Evolutionary conservation across 2,888 invertebrate genomes (phyloP), one percentile per base, ranked within the genome.

Genomic region (Synanthedon myopaeformis): DNA sequence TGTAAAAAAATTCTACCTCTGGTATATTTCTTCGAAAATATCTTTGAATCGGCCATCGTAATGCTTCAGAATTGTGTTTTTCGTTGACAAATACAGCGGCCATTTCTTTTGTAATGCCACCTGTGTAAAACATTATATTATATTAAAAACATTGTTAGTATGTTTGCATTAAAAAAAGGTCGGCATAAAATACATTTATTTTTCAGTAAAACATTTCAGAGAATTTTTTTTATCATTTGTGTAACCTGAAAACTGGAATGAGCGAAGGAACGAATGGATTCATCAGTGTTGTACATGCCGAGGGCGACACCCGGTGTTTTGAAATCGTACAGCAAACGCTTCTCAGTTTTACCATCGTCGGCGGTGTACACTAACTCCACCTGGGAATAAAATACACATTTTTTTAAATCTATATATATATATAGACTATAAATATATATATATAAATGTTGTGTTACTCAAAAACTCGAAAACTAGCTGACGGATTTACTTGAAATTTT

Each of bases 11-110:
- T 8, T 84, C 74, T 82, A 94, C 94, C 90, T 91, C 62, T 95
- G 92, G 78, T 91, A 96, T 66, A 96, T 91, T 74, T 95, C 95
- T 85, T 96, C 92, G 82, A 96, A 96, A 63, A 96, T 95, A 73
- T 96, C 96, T 86, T 96, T 96, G 84, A 96, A 96, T 23, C 94
- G 90, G 12, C 96, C 96, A 74, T 96, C 96, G 72, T 96, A 96
- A 60, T 89, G 89, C 81, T 96, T 96, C 52, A 96, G 86, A 68
- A 96, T 96, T 1, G 96, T 96, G 77, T 96, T 96, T 83, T 96
- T 96, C 4, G 96, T 96, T 56, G 94, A 94, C 73, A 96, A 79
- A 79, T 96, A 96, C n/a, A 96, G 87, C 0, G 96, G 96, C 93
- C 94, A 95, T 72, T 93, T 92, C 85, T 95, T 96, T 75, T 89